phyloP scores from a whole-genome alignment of 2,113 vertebrate species.

The Cyanoderma ruficeps region DNA sequence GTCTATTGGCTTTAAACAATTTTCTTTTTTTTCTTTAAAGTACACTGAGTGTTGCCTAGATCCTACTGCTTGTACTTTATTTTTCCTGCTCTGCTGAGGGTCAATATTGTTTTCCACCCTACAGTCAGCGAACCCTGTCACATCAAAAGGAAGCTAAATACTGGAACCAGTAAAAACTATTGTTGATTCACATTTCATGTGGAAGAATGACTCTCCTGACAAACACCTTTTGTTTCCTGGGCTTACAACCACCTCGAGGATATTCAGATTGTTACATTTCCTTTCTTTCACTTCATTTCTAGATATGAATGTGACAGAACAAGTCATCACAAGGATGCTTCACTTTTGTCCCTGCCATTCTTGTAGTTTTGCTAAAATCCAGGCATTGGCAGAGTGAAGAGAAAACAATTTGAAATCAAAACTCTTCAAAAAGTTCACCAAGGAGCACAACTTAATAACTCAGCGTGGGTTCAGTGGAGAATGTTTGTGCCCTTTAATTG shows the following conservation, averaged over 20 bases:
- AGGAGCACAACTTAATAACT: neutral
- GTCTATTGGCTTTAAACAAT: neutral
- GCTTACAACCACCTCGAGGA: neutral
- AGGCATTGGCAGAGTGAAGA: neutral
- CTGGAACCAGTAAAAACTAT: neutral
- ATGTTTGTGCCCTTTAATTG: neutral
- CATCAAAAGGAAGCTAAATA: neutral
- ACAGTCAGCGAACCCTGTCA: neutral
- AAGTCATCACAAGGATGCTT: neutral
- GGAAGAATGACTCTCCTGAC: neutral
- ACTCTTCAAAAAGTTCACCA: neutral
- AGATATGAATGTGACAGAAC: neutral
- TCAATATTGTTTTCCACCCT: neutral
- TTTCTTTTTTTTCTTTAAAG: neutral
- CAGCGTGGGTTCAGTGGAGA: neutral
- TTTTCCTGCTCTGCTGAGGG: neutral
- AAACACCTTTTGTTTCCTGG: neutral
- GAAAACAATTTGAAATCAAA: neutral
- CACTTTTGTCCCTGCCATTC: neutral
- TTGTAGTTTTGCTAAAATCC: neutral
- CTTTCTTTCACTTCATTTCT: neutral
- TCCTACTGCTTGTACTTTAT: neutral
- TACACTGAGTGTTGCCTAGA: neutral
- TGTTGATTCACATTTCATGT: neutral
- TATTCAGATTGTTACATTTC: neutral